Conservation (phyloP, 92 coral and sea anemone genomes). For the Siderastrea radians region DNA sequence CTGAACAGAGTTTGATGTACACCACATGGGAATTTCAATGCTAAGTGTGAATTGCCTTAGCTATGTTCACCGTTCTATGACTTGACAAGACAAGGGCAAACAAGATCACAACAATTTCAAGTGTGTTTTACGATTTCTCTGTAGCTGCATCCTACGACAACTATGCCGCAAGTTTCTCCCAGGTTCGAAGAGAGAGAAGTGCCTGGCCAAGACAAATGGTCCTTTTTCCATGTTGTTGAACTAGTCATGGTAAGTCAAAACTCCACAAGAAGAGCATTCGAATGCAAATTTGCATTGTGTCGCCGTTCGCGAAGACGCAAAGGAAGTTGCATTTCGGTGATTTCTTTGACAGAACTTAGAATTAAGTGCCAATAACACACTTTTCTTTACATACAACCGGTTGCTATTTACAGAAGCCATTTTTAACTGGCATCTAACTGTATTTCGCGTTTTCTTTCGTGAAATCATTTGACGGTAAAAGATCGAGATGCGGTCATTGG, state of each 20-base stretch:
- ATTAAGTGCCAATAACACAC: conserved; percentile 26
- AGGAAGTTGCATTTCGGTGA: background rate
- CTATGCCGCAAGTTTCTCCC: conserved; percentile 64
- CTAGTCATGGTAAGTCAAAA: conserved; percentile 65
- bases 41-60: background rate
- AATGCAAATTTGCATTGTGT: background rate
- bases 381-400: background rate
- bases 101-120: conserved; percentile 3
- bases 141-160: background rate
- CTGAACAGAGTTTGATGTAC: background rate
- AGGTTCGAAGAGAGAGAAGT: conserved; percentile 25
- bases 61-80: conserved; percentile 2
- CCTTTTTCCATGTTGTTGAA: conserved; percentile 53
- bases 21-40: conserved; percentile 17
- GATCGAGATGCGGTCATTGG: background rate
- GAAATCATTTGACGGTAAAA: background rate
- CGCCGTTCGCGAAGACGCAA: background rate
- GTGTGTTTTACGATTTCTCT: conserved; percentile 1
- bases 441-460: background rate
- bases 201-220: conserved; percentile 67
- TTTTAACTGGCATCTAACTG: background rate
- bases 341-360: conserved; percentile 4
- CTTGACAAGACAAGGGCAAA: conserved; percentile 10
- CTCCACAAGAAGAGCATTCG: background rate
- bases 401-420: background rate